Evolutionary conservation across 2,888 invertebrate genomes (phyloP), one percentile per base, ranked within the genome.

Genomic region (Julus scanicus): DNA sequence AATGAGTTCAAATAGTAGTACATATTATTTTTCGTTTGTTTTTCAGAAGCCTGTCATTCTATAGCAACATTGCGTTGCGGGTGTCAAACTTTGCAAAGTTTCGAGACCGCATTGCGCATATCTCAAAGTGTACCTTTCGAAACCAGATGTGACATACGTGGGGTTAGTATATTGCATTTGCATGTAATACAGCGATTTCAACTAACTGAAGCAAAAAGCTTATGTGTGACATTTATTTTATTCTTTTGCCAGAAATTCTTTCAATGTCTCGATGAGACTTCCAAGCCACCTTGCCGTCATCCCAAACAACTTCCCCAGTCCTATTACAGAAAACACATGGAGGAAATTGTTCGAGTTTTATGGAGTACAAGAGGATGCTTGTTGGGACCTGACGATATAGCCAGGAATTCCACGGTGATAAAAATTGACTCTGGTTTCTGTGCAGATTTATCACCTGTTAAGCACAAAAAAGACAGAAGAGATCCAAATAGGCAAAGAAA

Each of bases 291-390:
- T 86, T 86, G 86, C 53, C 86, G 86, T 29, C 86, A 86, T 48
- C 48, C 40, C 13, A 86, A 86, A 15, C 40, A 15, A 86, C 39
- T 49, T 15, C 86, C 86, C 9, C 17, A 84, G 44, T 15, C 29
- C 20, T 40, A 37, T 86, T 48, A 49, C 86, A 86, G 53, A 29
- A 17, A 48, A 20, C 40, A 53, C 44, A 86, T 86, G 49, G 29
- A 53, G 17, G 44, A 86, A 53, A 86, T 86, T 11, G 86, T 48
- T 44, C 86, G 86, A 11, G 49, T 48, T 44, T 5, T 86, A 20
- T 86, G 86, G 86, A 48, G 44, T 20, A 86, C 86, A n/a, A 11
- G 86, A 86, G 86, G 86, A 15, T 86, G 86, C 49, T 15, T 86
- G 44, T n/a, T 86, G 49, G 86, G 86, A n/a, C 29, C 49, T 1